Conservation (phyloP, 1,140 invertebrate species). For the Leptopilina clavipes region DNA sequence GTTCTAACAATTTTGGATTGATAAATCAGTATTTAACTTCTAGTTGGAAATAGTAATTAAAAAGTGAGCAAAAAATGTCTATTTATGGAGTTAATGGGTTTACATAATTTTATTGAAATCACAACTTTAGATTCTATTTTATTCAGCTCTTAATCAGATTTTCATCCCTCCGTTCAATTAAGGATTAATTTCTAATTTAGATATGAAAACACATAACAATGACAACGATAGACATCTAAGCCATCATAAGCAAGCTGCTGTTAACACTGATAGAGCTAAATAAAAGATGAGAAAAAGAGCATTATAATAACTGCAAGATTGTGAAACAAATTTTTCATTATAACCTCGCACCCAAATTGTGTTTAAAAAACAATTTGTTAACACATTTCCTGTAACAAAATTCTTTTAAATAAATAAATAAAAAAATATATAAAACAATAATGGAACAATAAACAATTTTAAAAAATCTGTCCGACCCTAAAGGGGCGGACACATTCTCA, state of each 20-base stretch:
- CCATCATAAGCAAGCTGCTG: background rate
- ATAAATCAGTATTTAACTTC: background rate
- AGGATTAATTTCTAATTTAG: slow-evolving; percentile 12
- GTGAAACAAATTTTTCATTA: background rate
- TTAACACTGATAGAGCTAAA: background rate
- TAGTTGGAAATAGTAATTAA: background rate
- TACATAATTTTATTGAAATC: slow-evolving; percentile 2
- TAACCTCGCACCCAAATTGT: background rate
- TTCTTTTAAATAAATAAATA: no score
- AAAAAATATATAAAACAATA: no score
- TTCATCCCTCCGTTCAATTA: slow-evolving; percentile 15
- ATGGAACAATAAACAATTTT: no score
- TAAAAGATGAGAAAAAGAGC: background rate
- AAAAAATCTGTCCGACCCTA: no score
- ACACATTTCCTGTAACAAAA: no score
- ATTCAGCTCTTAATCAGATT: slow-evolving; percentile 2
- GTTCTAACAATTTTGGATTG: no score
- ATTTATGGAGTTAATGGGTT: background rate
- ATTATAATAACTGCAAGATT: background rate
- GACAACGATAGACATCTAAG: background rate
- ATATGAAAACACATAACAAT: background rate
- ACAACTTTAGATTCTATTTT: background rate
- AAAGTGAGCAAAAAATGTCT: background rate
- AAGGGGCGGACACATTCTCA: no score
- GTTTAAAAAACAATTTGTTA: no score